Conservation (phyloP, 1,140 invertebrate species). For the Orchesella cincta region DNA sequence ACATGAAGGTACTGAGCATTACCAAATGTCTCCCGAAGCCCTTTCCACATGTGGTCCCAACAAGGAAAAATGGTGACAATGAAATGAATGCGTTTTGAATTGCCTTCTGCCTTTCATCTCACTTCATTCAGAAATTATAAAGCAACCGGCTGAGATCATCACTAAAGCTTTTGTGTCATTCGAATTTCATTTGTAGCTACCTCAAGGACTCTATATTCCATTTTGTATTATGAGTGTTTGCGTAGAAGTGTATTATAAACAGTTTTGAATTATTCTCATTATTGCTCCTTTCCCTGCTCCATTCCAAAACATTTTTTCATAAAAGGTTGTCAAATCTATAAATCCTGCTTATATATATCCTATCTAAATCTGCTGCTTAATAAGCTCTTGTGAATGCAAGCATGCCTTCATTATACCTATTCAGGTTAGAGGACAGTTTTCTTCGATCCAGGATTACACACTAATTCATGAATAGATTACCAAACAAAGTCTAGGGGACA, state of each 20-base stretch:
- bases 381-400: no score
- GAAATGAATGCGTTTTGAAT: conserved; percentile 8
- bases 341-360: no score
- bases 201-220: conserved; percentile 21
- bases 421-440: no score
- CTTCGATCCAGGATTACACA: no score
- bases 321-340: not conserved
- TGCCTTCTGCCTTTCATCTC: conserved; percentile 7
- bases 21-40: no score
- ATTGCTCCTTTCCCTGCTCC: not conserved
- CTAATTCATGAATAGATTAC: no score
- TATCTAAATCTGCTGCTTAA: no score
- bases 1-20: no score
- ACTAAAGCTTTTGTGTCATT: conserved; percentile 16
- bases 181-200: not conserved
- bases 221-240: not conserved
- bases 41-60: conserved; percentile 8
- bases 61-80: conserved; percentile 4
- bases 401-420: no score
- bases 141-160: conserved; percentile 5
- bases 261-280: not conserved
- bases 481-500: no score
- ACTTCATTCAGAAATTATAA: conserved; percentile 21
- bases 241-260: conserved; percentile 23
- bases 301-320: not conserved